Conservation (phyloP, 2,888 invertebrate species). For the Cryptus armator region DNA sequence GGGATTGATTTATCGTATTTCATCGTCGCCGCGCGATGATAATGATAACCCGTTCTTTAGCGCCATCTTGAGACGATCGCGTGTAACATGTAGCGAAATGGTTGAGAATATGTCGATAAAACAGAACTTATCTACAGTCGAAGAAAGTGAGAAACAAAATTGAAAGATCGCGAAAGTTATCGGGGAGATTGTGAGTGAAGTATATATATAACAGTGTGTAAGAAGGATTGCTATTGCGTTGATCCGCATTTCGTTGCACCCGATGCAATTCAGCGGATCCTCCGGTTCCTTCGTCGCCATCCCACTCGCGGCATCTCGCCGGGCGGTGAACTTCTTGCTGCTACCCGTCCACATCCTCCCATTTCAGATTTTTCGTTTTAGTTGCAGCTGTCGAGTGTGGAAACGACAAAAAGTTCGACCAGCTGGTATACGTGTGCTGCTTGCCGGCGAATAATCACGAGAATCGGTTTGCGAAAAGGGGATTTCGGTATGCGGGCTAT, state of each 20-base stretch:
- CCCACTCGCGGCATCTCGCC: slow-evolving; percentile 68
- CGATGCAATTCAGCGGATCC: slow-evolving; percentile 16
- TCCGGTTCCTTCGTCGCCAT: slow-evolving; percentile 41
- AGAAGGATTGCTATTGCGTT: slow-evolving; percentile 45
- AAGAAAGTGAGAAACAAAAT: neutral
- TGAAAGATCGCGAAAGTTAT: slow-evolving; percentile 5
- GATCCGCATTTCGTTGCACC: slow-evolving; percentile 53
- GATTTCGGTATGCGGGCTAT: slow-evolving; percentile 7
- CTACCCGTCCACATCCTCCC: slow-evolving; percentile 68
- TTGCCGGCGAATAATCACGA: slow-evolving; percentile 37
- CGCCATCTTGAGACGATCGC: neutral
- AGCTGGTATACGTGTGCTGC: slow-evolving; percentile 85
- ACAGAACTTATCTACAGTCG: neutral
- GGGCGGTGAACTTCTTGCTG: slow-evolving; percentile 47
- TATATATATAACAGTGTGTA: slow-evolving; percentile 13
- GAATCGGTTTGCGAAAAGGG: slow-evolving; percentile 1
- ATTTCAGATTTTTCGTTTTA: slow-evolving; percentile 72
- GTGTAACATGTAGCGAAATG: neutral
- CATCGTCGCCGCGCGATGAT: neutral
- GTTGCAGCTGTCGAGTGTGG: slow-evolving; percentile 85
- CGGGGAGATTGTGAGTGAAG: neutral
- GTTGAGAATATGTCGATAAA: neutral
- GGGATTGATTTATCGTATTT: neutral
- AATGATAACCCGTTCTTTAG: neutral
- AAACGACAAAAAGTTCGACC: slow-evolving; percentile 87